Evolutionary conservation across 2,888 invertebrate species (phyloP).

Genomic region (Thumatha senex): DNA sequence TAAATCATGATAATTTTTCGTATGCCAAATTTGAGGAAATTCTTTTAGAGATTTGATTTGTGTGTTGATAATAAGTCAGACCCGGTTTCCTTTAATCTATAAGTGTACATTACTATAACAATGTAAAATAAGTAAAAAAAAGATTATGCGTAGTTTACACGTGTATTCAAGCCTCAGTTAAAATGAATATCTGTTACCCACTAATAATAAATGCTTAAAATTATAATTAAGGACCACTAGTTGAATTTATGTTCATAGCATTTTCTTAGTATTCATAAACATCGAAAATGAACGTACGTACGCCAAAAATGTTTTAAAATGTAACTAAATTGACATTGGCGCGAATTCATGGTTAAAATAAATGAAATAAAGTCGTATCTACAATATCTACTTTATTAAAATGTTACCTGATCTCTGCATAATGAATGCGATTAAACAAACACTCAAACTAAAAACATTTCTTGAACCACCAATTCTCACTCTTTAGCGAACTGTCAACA

Average conservation of each 20-base stretch:
- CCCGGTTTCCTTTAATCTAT: no score
- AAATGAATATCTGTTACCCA: no score
- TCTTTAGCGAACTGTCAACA: conserved; percentile 72
- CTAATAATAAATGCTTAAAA: no score
- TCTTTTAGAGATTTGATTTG: no score
- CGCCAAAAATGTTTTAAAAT: conserved; percentile 9
- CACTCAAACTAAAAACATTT: conserved; percentile 74
- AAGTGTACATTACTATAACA: no score
- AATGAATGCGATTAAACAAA: conserved; percentile 53
- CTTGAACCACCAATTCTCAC: conserved; percentile 60
- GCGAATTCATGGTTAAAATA: conserved; percentile 37
- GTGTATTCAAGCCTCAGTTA: no score
- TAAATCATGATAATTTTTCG: no score
- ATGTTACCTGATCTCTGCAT: conserved; percentile 80
- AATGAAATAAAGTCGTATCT: background rate
- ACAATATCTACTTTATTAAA: conserved; percentile 17
- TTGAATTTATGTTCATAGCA: background rate
- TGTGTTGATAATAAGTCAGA: no score
- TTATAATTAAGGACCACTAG: background rate
- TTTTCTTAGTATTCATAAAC: conserved; percentile 9
- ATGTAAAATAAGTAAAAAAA: no score
- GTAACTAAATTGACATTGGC: conserved; percentile 27
- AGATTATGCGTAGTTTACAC: no score
- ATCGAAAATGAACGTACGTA: conserved; percentile 19
- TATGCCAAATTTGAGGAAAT: no score